A percentile compares a stretch with the other conserved stretches of the same genome.
Conservation (phyloP, 2,888 invertebrate genomes). For the Drosophila anomalata region DNA sequence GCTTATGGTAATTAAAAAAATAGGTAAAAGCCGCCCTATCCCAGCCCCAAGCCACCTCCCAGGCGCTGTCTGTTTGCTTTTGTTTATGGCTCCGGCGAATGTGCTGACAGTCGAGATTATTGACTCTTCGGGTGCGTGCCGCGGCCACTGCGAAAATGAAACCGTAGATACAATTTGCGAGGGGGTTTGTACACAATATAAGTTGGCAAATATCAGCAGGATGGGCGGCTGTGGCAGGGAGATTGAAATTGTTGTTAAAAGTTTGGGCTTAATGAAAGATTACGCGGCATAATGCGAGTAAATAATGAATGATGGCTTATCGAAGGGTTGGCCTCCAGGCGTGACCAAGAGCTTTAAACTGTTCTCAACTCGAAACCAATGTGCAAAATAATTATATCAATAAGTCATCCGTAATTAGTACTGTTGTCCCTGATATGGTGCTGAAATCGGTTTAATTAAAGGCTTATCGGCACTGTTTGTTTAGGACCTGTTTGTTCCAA, state of each 20-base stretch:
- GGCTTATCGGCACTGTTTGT: background rate
- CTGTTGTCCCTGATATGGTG: slow-evolving; percentile 17
- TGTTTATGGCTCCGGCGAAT: slow-evolving; percentile 37
- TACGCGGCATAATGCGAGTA: slow-evolving; percentile 47
- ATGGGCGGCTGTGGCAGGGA: background rate
- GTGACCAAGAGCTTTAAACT: slow-evolving; percentile 23
- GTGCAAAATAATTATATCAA: slow-evolving; percentile 24
- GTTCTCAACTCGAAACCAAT: slow-evolving; percentile 7
- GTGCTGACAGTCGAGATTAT: slow-evolving; percentile 59
- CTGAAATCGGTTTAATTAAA: slow-evolving; percentile 21
- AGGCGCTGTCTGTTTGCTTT: slow-evolving; percentile 24
- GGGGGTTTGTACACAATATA: background rate
- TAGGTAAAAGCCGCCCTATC: slow-evolving; percentile 49
- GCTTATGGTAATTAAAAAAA: slow-evolving; percentile 71
- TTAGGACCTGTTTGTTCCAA: background rate
- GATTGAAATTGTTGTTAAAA: slow-evolving; percentile 47
- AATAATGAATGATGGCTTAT: slow-evolving; percentile 46
- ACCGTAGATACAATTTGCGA: slow-evolving; percentile 15
- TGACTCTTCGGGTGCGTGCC: slow-evolving; percentile 46
- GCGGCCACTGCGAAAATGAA: slow-evolving; percentile 37
- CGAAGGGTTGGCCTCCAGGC: slow-evolving; percentile 37
- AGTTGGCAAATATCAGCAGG: background rate
- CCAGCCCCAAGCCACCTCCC: background rate
- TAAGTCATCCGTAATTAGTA: slow-evolving; percentile 31
- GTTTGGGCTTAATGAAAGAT: slow-evolving; percentile 53